Evolutionary conservation across 2,888 invertebrate genomes (phyloP).

Genomic region (Thyatira batis): DNA sequence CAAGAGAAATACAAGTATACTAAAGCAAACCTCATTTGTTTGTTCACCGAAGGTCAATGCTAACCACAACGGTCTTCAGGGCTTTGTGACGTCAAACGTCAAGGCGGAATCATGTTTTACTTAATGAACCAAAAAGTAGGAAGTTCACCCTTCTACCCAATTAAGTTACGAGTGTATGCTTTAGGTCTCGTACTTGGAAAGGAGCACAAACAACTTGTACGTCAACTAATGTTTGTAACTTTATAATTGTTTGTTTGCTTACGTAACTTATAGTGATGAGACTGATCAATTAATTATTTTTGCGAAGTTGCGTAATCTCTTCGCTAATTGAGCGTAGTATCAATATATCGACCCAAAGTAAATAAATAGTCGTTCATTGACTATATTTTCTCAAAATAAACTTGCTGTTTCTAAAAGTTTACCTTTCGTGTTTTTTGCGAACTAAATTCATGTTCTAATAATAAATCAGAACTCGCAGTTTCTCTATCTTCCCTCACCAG

Average conservation of each 20-base stretch:
- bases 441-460: too few relatives aligned
- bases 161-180: background rate
- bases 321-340: too few relatives aligned
- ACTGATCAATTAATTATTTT: background rate
- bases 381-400: too few relatives aligned
- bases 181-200: background rate
- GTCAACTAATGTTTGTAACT: background rate
- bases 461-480: too few relatives aligned
- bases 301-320: too few relatives aligned
- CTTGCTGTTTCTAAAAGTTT: too few relatives aligned
- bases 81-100: conserved; percentile 22
- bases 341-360: too few relatives aligned
- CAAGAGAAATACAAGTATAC: background rate
- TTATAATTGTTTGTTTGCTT: background rate
- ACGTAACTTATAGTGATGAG: background rate
- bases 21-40: conserved; percentile 1
- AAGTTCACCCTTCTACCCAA: conserved; percentile 16
- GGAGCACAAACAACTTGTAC: background rate
- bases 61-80: conserved; percentile 21
- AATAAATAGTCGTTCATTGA: too few relatives aligned
- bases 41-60: conserved; percentile 24
- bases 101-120: conserved; percentile 20
- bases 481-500: too few relatives aligned
- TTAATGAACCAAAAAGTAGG: conserved; percentile 27
- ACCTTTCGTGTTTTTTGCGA: too few relatives aligned